Base-by-base conservation (phyloP, 2,113 vertebrate species). In the Canis aureus region DNA sequence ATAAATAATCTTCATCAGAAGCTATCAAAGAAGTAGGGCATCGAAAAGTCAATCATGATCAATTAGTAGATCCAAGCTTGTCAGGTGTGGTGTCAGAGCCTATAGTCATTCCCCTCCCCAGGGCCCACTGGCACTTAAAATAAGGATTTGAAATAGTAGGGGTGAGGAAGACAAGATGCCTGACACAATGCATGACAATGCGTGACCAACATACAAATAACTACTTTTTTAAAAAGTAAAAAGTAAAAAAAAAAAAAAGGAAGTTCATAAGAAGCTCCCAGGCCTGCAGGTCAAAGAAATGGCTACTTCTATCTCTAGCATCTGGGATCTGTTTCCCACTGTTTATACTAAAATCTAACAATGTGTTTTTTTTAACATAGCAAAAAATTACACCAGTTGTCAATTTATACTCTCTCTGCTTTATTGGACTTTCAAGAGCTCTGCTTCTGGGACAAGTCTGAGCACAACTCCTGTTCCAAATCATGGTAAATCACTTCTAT, bases 1-100 rank as follows among this genome's bases (percentile, higher is more conserved):
- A 76, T 94, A 91, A 89, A 93, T 32, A 67, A 94, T 73, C 22
- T 79, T 62, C 60, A 91, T 76, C 62, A 82, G 84, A 89, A 89
- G 15, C 19, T 64, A 93, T 74, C 66, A 59, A 82, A 80, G 73
- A 90, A 95, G 60, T 11, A 43, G 71, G 23, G 4, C 29, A 82
- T 35, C 22, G 53, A 53, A 90, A 95, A 85, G 59, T 89, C 83
- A 94, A 53, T 81, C 29, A 78, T 22, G 23, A 85, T 60, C 53
- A 92, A 43, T 9, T 22, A 43, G 12, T 73, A 87, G 35, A 67
- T 16, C 49, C 43, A 87, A 66, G 25, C 38, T 90, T 32, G 17
- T 82, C 51, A 85, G 32, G n/a, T 86, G 11, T 78, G 49, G 59
- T 19, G 19, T 25, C 62, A 66, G 35, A 60, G 38, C 38, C 80